Conservation (phyloP, 2,888 invertebrate genomes). For the Lithosia quadra region DNA sequence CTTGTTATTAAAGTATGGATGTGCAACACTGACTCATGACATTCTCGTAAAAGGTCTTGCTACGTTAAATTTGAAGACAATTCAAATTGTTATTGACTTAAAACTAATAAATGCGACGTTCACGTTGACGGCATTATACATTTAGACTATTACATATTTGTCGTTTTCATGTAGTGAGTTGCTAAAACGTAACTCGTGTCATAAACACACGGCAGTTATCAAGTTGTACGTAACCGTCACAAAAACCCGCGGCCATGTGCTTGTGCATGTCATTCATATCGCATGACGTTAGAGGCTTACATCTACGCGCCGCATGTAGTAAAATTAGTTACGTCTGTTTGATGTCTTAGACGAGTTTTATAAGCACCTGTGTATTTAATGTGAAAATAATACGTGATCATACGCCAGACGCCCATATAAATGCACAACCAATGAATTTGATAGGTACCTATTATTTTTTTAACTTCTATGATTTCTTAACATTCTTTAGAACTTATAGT, state of each 20-base stretch:
- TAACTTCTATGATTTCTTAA: neutral
- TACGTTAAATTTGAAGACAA: neutral
- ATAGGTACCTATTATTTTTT: constrained; percentile 18
- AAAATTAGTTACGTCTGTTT: constrained; percentile 70
- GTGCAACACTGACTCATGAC: neutral
- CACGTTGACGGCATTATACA: too few species aligned
- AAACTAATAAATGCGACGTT: neutral
- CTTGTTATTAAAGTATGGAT: constrained; percentile 9
- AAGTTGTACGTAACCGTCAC: constrained; percentile 51
- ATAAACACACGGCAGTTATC: constrained; percentile 40
- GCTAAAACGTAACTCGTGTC: constrained; percentile 29
- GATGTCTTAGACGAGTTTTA: constrained; percentile 62
- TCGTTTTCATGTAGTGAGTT: constrained; percentile 13
- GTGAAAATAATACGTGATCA: constrained; percentile 14
- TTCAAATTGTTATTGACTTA: neutral
- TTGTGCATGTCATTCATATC: constrained; percentile 79
- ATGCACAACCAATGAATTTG: neutral
- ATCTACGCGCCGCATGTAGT: constrained; percentile 60
- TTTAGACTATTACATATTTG: neutral
- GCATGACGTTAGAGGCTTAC: constrained; percentile 66
- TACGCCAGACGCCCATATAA: constrained; percentile 20
- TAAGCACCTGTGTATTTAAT: constrained; percentile 47
- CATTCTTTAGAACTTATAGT: neutral
- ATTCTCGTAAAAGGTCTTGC: neutral
- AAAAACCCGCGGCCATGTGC: constrained; percentile 53